These are phyloP conservation scores for Ectobius pallidus DNA, from an alignment of 2,888 invertebrate species.

Conservation along the genomic window DNA sequence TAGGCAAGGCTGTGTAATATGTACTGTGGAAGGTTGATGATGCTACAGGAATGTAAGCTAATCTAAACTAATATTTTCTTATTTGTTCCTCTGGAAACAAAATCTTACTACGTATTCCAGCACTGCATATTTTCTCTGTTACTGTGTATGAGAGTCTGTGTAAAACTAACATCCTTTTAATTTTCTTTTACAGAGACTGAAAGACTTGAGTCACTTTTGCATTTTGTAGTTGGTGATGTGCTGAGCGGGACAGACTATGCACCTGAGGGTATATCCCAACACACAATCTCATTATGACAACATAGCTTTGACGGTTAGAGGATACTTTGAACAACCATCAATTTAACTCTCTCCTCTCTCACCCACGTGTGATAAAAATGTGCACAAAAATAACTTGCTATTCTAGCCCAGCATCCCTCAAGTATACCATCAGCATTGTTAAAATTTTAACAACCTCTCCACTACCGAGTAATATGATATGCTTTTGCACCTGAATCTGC, in stretches of 20 bases:
- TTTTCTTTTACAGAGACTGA: too few species aligned
- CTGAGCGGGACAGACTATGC: not conserved
- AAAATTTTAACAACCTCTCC: not conserved
- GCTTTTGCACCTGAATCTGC: too few species aligned
- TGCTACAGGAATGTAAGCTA: too few species aligned
- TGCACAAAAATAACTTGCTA: not conserved
- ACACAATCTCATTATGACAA: slow-evolving; percentile 7
- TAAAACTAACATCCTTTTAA: too few species aligned
- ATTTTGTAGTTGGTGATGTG: not conserved
- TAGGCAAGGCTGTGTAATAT: too few species aligned
- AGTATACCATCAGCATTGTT: too few species aligned
- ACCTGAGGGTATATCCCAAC: not conserved
- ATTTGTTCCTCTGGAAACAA: too few species aligned
- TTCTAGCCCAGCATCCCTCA: not conserved
- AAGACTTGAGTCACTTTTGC: not conserved
- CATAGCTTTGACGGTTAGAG: slow-evolving; percentile 10
- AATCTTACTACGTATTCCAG: too few species aligned
- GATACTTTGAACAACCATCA: not conserved
- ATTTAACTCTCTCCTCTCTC: not conserved
- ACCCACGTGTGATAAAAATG: slow-evolving; percentile 11
- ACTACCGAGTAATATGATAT: not conserved
- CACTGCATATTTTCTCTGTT: too few species aligned
- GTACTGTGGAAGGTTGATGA: too few species aligned
- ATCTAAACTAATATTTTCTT: too few species aligned
- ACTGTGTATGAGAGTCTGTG: too few species aligned